Percentiles rank a stretch among this genome's conserved stretches.
These are phyloP conservation scores for Mythimna albipuncta DNA, from an alignment of 2,888 invertebrate genomes.

Conservation along the genomic window DNA sequence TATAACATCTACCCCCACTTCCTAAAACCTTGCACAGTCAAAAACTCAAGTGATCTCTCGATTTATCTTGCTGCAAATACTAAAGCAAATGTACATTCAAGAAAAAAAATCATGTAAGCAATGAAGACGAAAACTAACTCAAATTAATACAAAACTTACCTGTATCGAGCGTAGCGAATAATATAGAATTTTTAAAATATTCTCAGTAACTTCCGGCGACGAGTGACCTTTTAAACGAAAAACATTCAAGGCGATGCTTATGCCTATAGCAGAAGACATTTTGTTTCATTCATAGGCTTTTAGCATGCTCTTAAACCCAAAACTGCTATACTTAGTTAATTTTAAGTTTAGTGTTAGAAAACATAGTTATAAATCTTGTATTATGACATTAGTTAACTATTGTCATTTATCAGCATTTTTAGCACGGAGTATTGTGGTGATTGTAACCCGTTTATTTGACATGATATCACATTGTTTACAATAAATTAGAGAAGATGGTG, in stretches of 20 bases:
- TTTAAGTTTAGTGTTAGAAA: neutral
- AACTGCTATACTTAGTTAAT: neutral
- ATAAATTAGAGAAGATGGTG: slow-evolving; percentile 9
- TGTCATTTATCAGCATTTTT: slow-evolving; percentile 8
- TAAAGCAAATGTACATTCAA: neutral
- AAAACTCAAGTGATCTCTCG: neutral
- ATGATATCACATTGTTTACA: slow-evolving; percentile 36
- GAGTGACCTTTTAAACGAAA: slow-evolving; percentile 10
- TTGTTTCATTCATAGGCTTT: slow-evolving; percentile 2
- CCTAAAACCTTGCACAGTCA: neutral
- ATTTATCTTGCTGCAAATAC: neutral
- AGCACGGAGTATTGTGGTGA: neutral
- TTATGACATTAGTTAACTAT: neutral
- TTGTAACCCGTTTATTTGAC: slow-evolving; percentile 2
- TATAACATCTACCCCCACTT: slow-evolving; percentile 1
- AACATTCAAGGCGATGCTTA: slow-evolving; percentile 4
- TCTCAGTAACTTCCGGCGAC: slow-evolving; percentile 6
- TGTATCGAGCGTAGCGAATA: slow-evolving; percentile 6
- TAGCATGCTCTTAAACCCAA: slow-evolving; percentile 7
- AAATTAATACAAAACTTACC: slow-evolving; percentile 31
- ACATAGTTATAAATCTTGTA: neutral
- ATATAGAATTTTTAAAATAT: slow-evolving; percentile 18
- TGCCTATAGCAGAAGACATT: slow-evolving; percentile 23
- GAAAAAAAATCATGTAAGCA: neutral
- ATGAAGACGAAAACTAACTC: neutral